These are phyloP conservation scores for Remorina albescens DNA, from an alignment of 2,797 vertebrate species.

Conservation along the genomic window DNA sequence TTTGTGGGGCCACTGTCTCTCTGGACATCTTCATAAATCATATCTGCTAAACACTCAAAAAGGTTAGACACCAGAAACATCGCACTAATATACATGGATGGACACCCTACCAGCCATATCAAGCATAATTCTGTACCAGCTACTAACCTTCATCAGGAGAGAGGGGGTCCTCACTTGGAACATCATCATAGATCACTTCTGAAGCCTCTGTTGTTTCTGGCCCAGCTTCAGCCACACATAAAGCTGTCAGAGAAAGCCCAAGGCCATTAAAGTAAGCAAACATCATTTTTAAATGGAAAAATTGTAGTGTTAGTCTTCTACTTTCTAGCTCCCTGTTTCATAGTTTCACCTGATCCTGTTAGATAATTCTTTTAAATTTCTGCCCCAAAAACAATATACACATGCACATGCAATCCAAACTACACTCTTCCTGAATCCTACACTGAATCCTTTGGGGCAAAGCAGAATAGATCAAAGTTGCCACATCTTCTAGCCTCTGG, in stretches of 20 bases:
- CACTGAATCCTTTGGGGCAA: constrained; percentile 33
- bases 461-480: constrained; percentile 42
- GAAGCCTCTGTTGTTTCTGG: constrained; percentile 38
- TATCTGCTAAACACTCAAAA: constrained; percentile 68
- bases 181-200: constrained; percentile 96
- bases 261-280: constrained; percentile 25
- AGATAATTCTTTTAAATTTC: constrained; percentile 39
- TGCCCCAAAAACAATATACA: constrained; percentile 15
- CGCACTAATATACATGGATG: background rate
- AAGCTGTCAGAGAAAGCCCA: constrained; percentile 35
- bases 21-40: constrained; percentile 90
- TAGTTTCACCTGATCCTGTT: constrained; percentile 34
- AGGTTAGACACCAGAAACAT: constrained; percentile 16
- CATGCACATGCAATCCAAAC: constrained; percentile 9
- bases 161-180: constrained; percentile 86
- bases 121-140: constrained; percentile 1
- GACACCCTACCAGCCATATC: constrained; percentile 4
- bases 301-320: background rate
- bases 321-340: constrained; percentile 34
- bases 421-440: no score
- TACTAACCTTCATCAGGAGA: constrained; percentile 79
- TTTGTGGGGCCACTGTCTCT: constrained; percentile 66
- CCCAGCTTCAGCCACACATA: constrained; percentile 37
- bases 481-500: constrained; percentile 24
- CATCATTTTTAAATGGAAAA: constrained; percentile 22